Percentiles rank a stretch among this genome's conserved stretches.
Conservation (phyloP, 2,888 invertebrate genomes). For the Vesta saturnalis region DNA sequence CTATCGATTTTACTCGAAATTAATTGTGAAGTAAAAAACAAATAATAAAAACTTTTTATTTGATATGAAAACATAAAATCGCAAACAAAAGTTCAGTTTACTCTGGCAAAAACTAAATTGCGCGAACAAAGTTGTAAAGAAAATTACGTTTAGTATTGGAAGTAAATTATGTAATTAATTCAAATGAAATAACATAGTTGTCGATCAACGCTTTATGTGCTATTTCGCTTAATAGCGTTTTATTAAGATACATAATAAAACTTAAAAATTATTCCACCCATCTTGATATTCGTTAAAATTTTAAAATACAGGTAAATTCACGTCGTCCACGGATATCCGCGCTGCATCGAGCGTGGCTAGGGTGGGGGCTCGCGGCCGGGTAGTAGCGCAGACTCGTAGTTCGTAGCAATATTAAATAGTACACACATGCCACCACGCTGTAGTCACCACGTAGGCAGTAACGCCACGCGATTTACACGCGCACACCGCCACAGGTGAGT, state of each 20-base stretch:
- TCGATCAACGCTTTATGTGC: no score
- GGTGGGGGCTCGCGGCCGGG: slow-evolving; percentile 52
- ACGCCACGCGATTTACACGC: slow-evolving; percentile 64
- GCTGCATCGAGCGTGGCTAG: slow-evolving; percentile 58
- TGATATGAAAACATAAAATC: neutral
- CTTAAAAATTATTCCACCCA: neutral
- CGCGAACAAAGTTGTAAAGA: no score
- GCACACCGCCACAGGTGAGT: slow-evolving; percentile 59
- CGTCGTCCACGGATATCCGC: slow-evolving; percentile 50
- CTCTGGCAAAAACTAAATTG: neutral
- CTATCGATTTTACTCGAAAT: neutral
- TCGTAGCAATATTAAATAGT: slow-evolving; percentile 64
- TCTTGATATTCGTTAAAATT: neutral
- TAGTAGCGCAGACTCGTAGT: slow-evolving; percentile 50
- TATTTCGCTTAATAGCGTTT: no score
- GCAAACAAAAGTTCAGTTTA: neutral
- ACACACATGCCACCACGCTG: slow-evolving; percentile 66
- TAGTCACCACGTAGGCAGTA: slow-evolving; percentile 65
- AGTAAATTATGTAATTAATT: neutral
- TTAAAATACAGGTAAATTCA: slow-evolving; percentile 37
- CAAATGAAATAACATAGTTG: no score
- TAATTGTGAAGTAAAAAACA: neutral
- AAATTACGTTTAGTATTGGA: no score
- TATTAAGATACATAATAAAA: no score
- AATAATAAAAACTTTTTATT: neutral